A percentile compares a stretch with the other conserved stretches of the same genome.
These are phyloP conservation scores for Pachymerium ferrugineum DNA, from an alignment of 2,888 invertebrate genomes.

Conservation along the genomic window DNA sequence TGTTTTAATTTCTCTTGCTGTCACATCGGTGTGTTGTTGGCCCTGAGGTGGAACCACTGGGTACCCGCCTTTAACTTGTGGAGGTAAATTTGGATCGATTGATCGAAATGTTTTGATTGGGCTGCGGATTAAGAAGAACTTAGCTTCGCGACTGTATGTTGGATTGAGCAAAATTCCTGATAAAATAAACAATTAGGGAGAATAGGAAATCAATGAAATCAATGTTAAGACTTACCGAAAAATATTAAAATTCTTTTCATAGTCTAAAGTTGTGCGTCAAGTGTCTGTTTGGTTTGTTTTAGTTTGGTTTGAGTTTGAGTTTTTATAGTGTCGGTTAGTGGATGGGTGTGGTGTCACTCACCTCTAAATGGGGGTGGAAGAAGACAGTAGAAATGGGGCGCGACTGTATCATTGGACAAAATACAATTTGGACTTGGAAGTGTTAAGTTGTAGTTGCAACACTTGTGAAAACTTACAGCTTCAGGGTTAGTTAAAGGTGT, in stretches of 20 bases:
- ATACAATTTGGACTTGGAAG: neutral
- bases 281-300: no score
- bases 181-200: neutral
- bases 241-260: neutral
- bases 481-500: no score
- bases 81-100: neutral
- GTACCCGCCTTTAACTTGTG: neutral
- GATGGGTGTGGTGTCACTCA: neutral
- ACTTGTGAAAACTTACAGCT: neutral
- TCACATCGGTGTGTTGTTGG: neutral
- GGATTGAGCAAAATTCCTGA: neutral
- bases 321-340: neutral
- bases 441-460: neutral
- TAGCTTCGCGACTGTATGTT: neutral
- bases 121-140: neutral
- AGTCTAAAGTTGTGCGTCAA: neutral
- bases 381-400: neutral
- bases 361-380: neutral
- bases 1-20: neutral
- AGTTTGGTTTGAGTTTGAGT: neutral
- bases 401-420: neutral
- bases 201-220: neutral
- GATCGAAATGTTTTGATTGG: neutral
- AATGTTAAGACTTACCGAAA: neutral
- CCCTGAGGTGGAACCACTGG: neutral